Percentiles rank a stretch among this genome's conserved stretches.
phyloP scores from a whole-genome alignment of 1,140 invertebrate genomes.

The Dufourea novaeangliae region DNA sequence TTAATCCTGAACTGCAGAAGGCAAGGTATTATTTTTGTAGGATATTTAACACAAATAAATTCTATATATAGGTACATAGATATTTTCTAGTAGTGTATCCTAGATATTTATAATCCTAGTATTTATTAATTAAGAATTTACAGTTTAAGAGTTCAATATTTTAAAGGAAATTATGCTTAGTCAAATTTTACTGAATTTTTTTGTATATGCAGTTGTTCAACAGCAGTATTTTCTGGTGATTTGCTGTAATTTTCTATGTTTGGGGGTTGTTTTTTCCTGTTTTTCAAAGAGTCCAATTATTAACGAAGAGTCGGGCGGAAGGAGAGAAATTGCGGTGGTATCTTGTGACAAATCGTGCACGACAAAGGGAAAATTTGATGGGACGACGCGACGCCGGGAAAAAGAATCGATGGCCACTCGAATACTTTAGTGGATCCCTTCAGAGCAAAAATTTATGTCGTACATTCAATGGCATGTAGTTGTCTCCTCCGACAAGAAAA shows the following conservation, averaged over 20 bases:
- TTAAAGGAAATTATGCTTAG: too few relatives aligned
- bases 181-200: too few relatives aligned
- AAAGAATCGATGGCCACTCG: conserved; percentile 5
- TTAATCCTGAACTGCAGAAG: too few relatives aligned
- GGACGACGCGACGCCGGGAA: not conserved
- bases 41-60: too few relatives aligned
- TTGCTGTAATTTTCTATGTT: not conserved
- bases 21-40: too few relatives aligned
- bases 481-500: not conserved
- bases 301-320: not conserved
- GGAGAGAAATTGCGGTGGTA: not conserved
- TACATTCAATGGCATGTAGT: not conserved
- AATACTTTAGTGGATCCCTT: conserved; percentile 8
- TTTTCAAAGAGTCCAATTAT: not conserved
- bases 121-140: too few relatives aligned
- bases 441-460: not conserved
- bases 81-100: too few relatives aligned
- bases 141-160: too few relatives aligned
- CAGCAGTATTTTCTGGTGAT: too few relatives aligned
- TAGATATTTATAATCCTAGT: too few relatives aligned
- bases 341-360: conserved; percentile 7
- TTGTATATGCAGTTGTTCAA: too few relatives aligned
- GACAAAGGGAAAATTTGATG: conserved; percentile 3
- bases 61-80: too few relatives aligned
- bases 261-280: not conserved